Base-by-base conservation (phyloP, 1,140 invertebrate genomes). In the Apis laboriosa region DNA sequence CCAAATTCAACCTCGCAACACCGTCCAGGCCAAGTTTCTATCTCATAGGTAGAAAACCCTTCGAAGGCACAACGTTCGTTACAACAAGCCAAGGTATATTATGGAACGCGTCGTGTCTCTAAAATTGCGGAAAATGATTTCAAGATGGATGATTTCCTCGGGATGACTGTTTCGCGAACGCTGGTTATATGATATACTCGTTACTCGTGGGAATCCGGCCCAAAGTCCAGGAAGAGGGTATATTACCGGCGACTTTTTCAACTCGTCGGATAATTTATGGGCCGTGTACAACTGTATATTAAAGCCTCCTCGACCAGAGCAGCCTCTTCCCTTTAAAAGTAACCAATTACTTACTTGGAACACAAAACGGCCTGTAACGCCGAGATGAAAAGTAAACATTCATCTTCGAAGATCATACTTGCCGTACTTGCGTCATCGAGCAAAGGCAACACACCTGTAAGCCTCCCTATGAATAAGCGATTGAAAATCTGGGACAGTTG, bases 281-380 rank as follows among this genome's bases (percentile, higher is more conserved):
- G 17, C n/a, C 68, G 68, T 55, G 68, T 71, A 55, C 68, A 71
- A 55, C 68, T 55, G 68, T 71, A 71, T 71, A 71, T 71, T 71
- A 71, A 71, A 24, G 13, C 49, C 55, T 55, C 15, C 55, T 55
- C 15, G 68, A 55, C 68, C 9, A n/a, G 68, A 55, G 49, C 4
- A 43, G 34, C 34, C 68, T 51, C 68, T 71, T 71, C 68, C 68
- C 68, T 71, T 24, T 71, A 71, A 71, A 71, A 71, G 68, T 71
- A 71, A 71, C 68, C 68, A 71, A 71, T 71, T 71, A 71, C 68
- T 71, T 71, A 71, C 68, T 43, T 71, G 68, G 68, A 71, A 71
- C 68, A 71, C 49, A 71, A 71, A 71, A 71, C 68, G 68, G 68
- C 68, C 68, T 11, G 68, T 55, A 71, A 53, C 68, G 49, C 49